Evolutionary conservation across 2,113 vertebrate species (phyloP), one percentile per base, ranked within the genome.

Genomic region (Enhydra lutris): DNA sequence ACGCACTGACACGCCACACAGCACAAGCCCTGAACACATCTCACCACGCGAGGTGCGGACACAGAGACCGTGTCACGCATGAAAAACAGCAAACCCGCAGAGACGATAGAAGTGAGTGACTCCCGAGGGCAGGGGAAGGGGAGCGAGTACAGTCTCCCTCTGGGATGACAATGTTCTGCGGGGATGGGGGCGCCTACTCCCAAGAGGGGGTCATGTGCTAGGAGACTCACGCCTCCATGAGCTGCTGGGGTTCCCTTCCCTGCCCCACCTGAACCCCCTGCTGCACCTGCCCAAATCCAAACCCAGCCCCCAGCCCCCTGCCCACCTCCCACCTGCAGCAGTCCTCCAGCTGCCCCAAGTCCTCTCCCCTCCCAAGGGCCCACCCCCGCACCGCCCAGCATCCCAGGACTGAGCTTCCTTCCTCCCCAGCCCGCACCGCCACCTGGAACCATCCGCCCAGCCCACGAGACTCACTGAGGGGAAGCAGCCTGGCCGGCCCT

Each of bases 1-100:
- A 52, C 18, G 20, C 13, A 4, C 29, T 8, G 50, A 45, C 20
- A n/a, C 0, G 15, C 36, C 1, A 0, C 20, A 0, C 9, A 24
- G 11, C 6, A 3, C 8, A 12, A 50, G 3, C 29, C 59, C 45
- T 1, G 1, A 34, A 47, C 13, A 14, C 69, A 0, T 17, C 3
- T 10, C 21, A 17, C 47, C 26, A 26, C 0, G 0, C 6, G 67
- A 31, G 15, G 7, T 18, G 17, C n/a, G 29, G 55, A 26, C 24
- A 3, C 18, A 15, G 11, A 45, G 7, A 39, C 20, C 3, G 9
- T 15, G 15, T 1, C 10, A 2, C 11, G 1, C 3, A 23, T 1
- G 69, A 57, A 10, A 26, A 65, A n/a, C 0, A 9, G 21, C 89
- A 83, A 31, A 55, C 0, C 26, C 52, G 10, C 1, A 6, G 21